Evolutionary conservation across 2,113 vertebrate species (phyloP), one percentile per base, ranked within the genome.

Genomic region (Thymallus thymallus): DNA sequence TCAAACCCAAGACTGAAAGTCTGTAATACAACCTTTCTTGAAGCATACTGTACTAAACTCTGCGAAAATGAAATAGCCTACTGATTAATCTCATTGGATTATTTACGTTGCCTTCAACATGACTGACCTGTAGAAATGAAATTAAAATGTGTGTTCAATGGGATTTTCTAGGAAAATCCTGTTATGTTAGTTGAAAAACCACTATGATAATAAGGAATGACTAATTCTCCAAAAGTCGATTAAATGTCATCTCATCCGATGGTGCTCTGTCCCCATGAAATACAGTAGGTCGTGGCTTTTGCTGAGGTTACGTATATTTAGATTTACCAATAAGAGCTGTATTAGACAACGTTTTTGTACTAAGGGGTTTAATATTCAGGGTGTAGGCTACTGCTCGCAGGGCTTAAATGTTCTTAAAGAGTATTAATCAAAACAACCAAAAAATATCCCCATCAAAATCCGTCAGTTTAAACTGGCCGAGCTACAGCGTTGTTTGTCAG

Each of bases 161-260:
- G 83, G 91, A 91, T 93, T 94, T 93, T 91, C 90, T 86, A 73
- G 85, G 92, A 94, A 90, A 91, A 88, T 90, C 76, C 85, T 79
- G 79, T 82, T 77, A 74, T 62, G 48, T 80, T 91, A 79, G 77
- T 67, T 84, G 91, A 90, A 89, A 87, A 91, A 87, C 81, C 78
- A 82, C 84, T 82, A 81, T n/a, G 55, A 83, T 87, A 87, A 89
- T 93, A 90, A 94, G 87, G 85, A 92, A 93, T 88, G 85, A 91
- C 91, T 92, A 92, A 92, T 94, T 94, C 91, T 91, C 75, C 73
- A 77, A 88, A 89, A 95, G 88, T 90, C 87, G 87, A 90, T 91
- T 94, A 94, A 91, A 89, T 90, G 86, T 80, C 83, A 73, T 0
- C 86, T 88, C 80, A 82, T 87, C 81, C 83, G 65, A 76, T 26